A percentile compares a stretch with the other conserved stretches of the same genome.
phyloP scores from a whole-genome alignment of 2,113 vertebrate species.

The Aplodontia rufa region DNA sequence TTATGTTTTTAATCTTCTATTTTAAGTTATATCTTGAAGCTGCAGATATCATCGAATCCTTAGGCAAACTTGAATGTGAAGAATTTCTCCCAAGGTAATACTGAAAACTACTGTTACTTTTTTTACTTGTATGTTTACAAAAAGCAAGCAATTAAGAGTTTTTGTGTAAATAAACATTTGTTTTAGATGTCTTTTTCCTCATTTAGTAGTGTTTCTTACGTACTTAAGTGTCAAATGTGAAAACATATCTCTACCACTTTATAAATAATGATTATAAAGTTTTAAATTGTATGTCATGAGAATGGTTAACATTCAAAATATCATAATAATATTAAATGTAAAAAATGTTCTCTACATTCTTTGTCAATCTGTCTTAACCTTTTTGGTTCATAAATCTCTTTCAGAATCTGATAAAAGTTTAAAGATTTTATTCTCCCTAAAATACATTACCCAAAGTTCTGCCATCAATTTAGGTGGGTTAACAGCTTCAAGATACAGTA shows the following conservation, averaged over 20 bases:
- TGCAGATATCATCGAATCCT: slow-evolving; percentile 88
- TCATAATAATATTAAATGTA: background rate
- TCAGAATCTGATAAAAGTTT: slow-evolving; percentile 28
- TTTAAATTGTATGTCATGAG: background rate
- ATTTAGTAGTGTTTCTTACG: background rate
- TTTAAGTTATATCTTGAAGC: slow-evolving; percentile 94
- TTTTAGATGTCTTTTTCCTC: slow-evolving; percentile 10
- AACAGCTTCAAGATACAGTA: background rate
- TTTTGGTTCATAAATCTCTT: background rate
- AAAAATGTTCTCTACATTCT: background rate
- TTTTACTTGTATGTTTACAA: slow-evolving; percentile 50
- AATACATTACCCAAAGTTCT: slow-evolving; percentile 13
- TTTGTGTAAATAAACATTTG: background rate
- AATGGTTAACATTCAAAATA: slow-evolving; percentile 42
- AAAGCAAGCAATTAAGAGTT: background rate
- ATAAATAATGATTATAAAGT: background rate
- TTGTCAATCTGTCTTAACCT: background rate
- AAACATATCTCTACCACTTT: background rate
- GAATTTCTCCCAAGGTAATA: slow-evolving; percentile 93
- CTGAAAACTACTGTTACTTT: slow-evolving; percentile 27
- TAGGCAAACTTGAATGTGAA: slow-evolving; percentile 88
- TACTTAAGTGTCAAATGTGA: background rate
- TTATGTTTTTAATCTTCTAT: slow-evolving; percentile 25
- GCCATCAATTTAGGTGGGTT: background rate
- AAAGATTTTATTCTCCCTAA: background rate